Evolutionary conservation across 2,113 vertebrate species (phyloP).

Genomic region (Pleuronectes platessa): DNA sequence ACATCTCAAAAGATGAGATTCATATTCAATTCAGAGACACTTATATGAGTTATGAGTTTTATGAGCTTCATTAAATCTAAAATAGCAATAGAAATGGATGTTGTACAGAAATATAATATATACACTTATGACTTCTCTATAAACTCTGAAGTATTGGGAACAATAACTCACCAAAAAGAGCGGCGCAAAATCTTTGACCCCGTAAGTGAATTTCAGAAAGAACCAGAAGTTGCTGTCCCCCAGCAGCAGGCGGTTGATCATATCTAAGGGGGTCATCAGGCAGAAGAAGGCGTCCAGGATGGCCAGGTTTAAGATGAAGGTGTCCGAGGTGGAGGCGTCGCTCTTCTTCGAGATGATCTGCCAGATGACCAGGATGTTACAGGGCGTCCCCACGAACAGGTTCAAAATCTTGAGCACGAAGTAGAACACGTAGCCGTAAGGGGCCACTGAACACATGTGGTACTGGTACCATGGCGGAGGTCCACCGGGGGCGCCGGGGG

Average conservation of each 20-base stretch:
- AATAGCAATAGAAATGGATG: too few relatives aligned
- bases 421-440: conserved; percentile 79
- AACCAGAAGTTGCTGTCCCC: conserved; percentile 63
- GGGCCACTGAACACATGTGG: conserved; percentile 51
- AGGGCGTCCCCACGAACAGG: conserved; percentile 72
- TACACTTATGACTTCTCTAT: too few relatives aligned
- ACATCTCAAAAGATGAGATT: too few relatives aligned
- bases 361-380: conserved; percentile 80
- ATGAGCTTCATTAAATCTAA: too few relatives aligned
- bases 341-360: conserved; percentile 68
- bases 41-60: too few relatives aligned
- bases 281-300: conserved; percentile 79
- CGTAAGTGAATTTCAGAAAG: conserved; percentile 76
- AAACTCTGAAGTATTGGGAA: background rate
- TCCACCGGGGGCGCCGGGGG: accelerated
- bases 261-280: conserved; percentile 75
- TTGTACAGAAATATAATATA: too few relatives aligned
- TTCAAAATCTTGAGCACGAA: conserved; percentile 79
- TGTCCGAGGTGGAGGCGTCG: conserved; percentile 74
- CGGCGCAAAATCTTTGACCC: conserved; percentile 75
- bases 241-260: conserved; percentile 74
- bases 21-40: too few relatives aligned
- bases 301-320: conserved; percentile 81
- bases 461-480: conserved; percentile 74
- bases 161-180: conserved; percentile 76